Evolutionary conservation across 2,797 vertebrate genomes (phyloP).

Genomic region (Melanotaenia trifasciata): DNA sequence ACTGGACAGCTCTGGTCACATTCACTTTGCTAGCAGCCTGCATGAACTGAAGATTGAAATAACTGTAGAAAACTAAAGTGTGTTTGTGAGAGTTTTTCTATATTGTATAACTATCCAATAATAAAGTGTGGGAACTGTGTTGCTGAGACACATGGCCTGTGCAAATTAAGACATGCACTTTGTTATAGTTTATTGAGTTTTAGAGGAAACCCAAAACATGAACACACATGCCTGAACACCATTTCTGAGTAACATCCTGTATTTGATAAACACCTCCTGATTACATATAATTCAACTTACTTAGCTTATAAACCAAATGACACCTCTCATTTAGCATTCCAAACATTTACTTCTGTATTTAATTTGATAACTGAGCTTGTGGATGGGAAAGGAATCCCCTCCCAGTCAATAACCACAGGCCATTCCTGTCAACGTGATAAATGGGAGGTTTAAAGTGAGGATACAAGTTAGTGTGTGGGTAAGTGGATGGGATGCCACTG

Average conservation of each 20-base stretch:
- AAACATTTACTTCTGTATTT: constrained; percentile 56
- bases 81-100: neutral
- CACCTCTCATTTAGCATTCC: constrained; percentile 57
- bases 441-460: constrained; percentile 66
- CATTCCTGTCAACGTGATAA: constrained; percentile 72
- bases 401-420: constrained; percentile 73
- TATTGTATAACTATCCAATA: neutral
- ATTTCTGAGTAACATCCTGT: constrained; percentile 9
- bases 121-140: neutral
- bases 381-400: constrained; percentile 60
- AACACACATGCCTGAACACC: constrained; percentile 8
- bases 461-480: constrained; percentile 64
- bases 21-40: no score
- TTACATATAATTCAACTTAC: constrained; percentile 37
- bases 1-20: no score
- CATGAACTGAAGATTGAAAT: no score
- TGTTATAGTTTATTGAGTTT: constrained; percentile 19
- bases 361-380: constrained; percentile 65
- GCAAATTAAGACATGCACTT: constrained; percentile 8
- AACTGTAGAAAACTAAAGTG: neutral
- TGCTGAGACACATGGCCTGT: neutral
- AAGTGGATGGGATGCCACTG: constrained; percentile 57
- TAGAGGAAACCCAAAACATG: constrained; percentile 17
- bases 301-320: constrained; percentile 45
- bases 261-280: constrained; percentile 32